Evolutionary conservation across 2,888 invertebrate genomes (phyloP).

Genomic region (Lissocephala sabroskyi): DNA sequence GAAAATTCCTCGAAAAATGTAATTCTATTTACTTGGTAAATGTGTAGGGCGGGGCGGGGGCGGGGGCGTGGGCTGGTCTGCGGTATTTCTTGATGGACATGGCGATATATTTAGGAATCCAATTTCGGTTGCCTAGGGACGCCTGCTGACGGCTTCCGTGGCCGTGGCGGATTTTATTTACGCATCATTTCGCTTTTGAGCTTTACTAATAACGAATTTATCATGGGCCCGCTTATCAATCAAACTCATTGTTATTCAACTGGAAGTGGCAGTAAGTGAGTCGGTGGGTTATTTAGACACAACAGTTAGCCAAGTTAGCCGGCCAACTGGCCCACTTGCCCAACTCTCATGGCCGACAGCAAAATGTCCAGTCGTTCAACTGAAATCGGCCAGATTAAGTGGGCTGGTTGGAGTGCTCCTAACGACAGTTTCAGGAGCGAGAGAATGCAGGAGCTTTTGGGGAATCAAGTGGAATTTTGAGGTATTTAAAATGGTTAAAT

Average conservation of each 20-base stretch:
- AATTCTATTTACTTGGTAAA: too few relatives aligned
- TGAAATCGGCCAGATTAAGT: too few relatives aligned
- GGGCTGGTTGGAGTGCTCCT: too few relatives aligned
- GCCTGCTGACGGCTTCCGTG: constrained; percentile 1
- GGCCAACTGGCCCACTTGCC: too few relatives aligned
- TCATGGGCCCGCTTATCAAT: constrained; percentile 51
- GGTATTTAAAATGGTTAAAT: too few relatives aligned
- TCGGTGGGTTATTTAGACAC: constrained; percentile 15
- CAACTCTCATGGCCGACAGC: too few relatives aligned
- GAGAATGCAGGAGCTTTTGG: too few relatives aligned
- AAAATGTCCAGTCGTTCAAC: too few relatives aligned
- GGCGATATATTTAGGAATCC: too few relatives aligned
- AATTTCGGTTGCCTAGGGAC: background rate
- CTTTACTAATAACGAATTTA: constrained; percentile 45
- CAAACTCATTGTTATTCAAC: constrained; percentile 33
- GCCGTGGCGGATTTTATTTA: constrained; percentile 25
- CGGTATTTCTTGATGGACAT: constrained; percentile 30
- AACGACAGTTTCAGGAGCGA: too few relatives aligned
- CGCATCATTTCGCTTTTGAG: constrained; percentile 40
- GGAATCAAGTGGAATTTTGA: too few relatives aligned
- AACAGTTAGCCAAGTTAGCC: constrained; percentile 6
- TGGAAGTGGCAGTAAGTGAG: constrained; percentile 24
- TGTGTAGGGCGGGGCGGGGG: too few relatives aligned
- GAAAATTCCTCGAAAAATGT: constrained; percentile 10
- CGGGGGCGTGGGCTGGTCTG: constrained; percentile 1